Evolutionary conservation across 2,888 invertebrate genomes (phyloP), one percentile per base, ranked within the genome.

Genomic region (Arge pagana): DNA sequence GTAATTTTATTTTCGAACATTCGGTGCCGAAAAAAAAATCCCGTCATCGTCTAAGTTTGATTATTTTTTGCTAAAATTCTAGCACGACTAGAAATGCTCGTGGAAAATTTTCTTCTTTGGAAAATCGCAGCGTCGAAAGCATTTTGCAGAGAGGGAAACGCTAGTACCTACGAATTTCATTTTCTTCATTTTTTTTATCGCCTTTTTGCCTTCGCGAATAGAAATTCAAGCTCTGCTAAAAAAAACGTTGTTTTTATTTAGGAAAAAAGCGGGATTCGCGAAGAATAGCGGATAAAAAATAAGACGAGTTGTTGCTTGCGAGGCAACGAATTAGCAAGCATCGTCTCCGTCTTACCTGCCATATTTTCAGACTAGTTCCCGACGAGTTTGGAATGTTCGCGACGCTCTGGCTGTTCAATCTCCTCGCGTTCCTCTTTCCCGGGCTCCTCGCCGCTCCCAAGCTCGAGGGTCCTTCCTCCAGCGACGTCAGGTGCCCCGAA

Each of bases 321-420:
- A 10, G 1, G 7, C n/a, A n/a, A n/a, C n/a, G n/a, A n/a, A n/a
- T n/a, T n/a, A n/a, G n/a, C n/a, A n/a, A n/a, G n/a, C 21, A 21
- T 16, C 3, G 18, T 39, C 7, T 13, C 24, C 2, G 24, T 65
- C 66, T 64, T 40, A 71, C 71, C 59, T 71, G 67, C 70, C 70
- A 71, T 35, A 64, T 56, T 33, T 70, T 71, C 19, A 61, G 49
- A 23, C 56, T 50, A 3, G 52, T 48, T 7, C 58, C 65, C 1
- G 70, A 66, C 3, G 69, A 70, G 35, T 62, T 63, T n/a, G 71
- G 66, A 33, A 73, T 71, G 51, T 74, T 73, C 0, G 65, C 68
- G 4, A 70, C 68, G 45, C 74, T 74, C 19, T 68, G 67, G 51
- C 71, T 74, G 30, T 62, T 67, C 28, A 67, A 52, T 49, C 62